Evolutionary conservation across 2,797 vertebrate species (phyloP), one percentile per base, ranked within the genome.

Genomic region (Zalophus californianus): DNA sequence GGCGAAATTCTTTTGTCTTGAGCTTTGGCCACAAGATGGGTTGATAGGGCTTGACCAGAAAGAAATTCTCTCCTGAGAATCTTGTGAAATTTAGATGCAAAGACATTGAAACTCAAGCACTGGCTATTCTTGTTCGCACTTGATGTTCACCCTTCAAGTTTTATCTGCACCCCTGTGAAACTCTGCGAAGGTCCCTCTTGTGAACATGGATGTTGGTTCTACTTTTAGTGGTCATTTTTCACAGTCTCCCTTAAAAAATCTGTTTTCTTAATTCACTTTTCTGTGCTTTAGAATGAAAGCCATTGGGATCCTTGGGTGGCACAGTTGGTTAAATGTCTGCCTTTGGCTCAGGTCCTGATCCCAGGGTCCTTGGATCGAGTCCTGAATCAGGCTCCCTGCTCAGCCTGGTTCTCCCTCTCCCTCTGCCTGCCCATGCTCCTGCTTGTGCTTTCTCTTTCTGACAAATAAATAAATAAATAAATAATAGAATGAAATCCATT

Each of bases 211-310:
- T 41, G 3, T 66, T 54, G 64, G 35, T 86, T 68, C 3, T 58
- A 27, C 58, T 77, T 95, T 93, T 86, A 86, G 4, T 77, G 68
- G 62, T 48, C 88, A 54, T 54, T 54, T n/a, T 80, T 93, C 62
- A 60, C 91, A 85, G 32, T 96, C 94, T 95, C 16, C 73, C 89
- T 50, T 54, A 90, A 90, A 93, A n/a, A 32, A 12, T 27, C 1
- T 96, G 93, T 97, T 98, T 98, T 98, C 86, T 48, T 93, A 92
- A 92, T 89, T 97, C 56, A 72, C 11, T 98, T 98, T 96, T 97
- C 23, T 98, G 97, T 90, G 6, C 9, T 91, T 96, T 97, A 96
- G 60, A 96, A 90, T 70, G 73, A 32, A 97, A 94, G 60, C 29
- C 95, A 86, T 83, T 96, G 70, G 70, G 35, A 25, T 18, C 2